Base-by-base conservation (phyloP, 2,113 vertebrate genomes). In the Archocentrus centrarchus region DNA sequence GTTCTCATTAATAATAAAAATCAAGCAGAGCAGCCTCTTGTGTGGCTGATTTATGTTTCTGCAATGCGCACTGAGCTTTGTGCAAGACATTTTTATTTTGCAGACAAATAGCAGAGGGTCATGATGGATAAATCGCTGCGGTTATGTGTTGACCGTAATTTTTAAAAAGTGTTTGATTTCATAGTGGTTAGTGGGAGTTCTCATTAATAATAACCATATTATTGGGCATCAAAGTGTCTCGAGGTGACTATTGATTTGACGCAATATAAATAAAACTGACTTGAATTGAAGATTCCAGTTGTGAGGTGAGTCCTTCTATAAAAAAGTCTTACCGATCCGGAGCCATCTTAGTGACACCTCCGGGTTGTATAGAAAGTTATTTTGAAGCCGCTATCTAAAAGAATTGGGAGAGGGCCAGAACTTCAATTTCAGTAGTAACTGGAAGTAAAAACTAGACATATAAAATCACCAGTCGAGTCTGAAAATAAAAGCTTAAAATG, bases 1-100 rank as follows among this genome's bases (percentile, higher is more conserved):
- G 75, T 82, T 78, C 79, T 79, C 64, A 75, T 85, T 37, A 85
- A 86, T 79, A 61, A 82, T 80, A 53, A 82, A 88, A 79, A 30
- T 1, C 44, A 70, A 50, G 10, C 37, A 59, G 37, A 60, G 63
- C 17, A 6, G 17, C 17, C 39, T 79, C 58, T 20, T 53, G 62
- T 55, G 50, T 22, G 55, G 55, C n/a, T 53, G 68, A 41, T 13
- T 73, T 53, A 53, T 73, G 66, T 8, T 73, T 73, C 53, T 53
- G 41, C 39, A 44, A 10, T 11, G 66, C 30, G 22, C 44, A 32
- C 27, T 53, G 66, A 70, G 66, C 66, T 70, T 50, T 70, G 66
- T 70, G 66, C 66, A 70, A 70, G 15, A 53, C 27, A 55, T 22
- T 37, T 44, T 55, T 17, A 37, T 70, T 41, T 62, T 14, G 30